Evolutionary conservation across 1,140 invertebrate species (phyloP).

Genomic region (Mercenaria mercenaria): DNA sequence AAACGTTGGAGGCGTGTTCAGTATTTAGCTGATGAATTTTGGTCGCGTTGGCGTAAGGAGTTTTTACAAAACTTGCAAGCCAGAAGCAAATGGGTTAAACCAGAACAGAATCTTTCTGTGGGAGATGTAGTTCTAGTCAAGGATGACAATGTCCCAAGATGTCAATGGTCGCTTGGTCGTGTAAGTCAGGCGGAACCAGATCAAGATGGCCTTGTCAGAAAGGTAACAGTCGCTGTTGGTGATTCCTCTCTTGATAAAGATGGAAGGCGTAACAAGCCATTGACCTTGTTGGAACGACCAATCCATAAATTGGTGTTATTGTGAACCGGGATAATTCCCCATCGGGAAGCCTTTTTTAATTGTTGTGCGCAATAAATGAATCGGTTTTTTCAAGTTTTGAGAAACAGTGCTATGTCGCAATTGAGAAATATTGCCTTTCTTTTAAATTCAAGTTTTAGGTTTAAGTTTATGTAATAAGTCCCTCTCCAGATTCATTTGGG

Average conservation of each 20-base stretch:
- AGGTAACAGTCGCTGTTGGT: not conserved
- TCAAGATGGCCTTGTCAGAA: conserved; percentile 24
- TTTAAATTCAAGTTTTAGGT: too few species aligned
- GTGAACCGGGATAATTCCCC: conserved; percentile 14
- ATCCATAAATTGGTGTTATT: not conserved
- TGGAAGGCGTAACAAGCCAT: not conserved
- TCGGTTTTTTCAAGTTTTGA: too few species aligned
- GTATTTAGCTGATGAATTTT: conserved; percentile 56
- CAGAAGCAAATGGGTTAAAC: conserved; percentile 44
- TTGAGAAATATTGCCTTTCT: too few species aligned
- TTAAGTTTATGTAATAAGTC: too few species aligned
- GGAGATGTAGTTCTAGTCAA: conserved; percentile 43
- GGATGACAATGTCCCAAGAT: conserved; percentile 61
- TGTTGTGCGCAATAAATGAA: too few species aligned
- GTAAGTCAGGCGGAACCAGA: not conserved
- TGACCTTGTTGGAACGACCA: not conserved
- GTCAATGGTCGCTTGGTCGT: conserved; percentile 41
- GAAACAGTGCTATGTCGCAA: too few species aligned
- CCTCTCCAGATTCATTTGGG: too few species aligned
- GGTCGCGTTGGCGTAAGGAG: conserved; percentile 60
- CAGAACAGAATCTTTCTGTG: not conserved
- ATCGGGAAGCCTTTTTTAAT: conserved; percentile 23
- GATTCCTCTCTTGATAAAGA: not conserved
- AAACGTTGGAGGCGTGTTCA: conserved; percentile 51
- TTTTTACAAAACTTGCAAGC: conserved; percentile 56